Evolutionary conservation across 2,113 vertebrate genomes (phyloP), one percentile per base, ranked within the genome.

Genomic region (Pterocles gutturalis): DNA sequence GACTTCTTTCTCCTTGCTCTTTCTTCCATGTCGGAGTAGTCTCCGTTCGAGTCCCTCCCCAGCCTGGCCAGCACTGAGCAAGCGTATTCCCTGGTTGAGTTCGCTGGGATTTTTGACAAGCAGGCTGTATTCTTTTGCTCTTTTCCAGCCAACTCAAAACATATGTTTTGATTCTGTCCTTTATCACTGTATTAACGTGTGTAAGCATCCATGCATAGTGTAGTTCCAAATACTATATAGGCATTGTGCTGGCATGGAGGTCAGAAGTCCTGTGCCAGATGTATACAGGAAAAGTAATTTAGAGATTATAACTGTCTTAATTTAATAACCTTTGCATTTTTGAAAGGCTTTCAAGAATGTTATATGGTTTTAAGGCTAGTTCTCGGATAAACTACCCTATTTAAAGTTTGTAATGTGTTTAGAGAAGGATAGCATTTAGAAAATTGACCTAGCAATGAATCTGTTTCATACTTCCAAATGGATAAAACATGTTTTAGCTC

Each of bases 381-480:
- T 90, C 43, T 93, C 1, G 0, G n/a, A 64, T 78, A 79, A 97
- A 76, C 48, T 72, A 77, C 48, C 2, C 0, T 58, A 75, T 38
- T 78, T 65, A 36, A 93, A 89, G 53, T 94, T 89, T 86, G 38
- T 87, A 93, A 94, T 94, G 48, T 73, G 33, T 91, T 94, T 97
- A 93, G 54, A 88, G 64, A 87, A 88, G 53, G 22, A 88, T 28
- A 84, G 38, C 54, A 58, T 73, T 72, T 90, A 94, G 87, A 91
- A 89, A 93, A 96, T 87, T 87, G 87, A 65, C 57, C 80, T 67
- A 82, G 34, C 51, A 83, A 62, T 85, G 61, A 70, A 72, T 87
- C 58, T 77, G 51, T 66, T 96, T 93, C 75, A 13, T 79, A 93
- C 86, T 90, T 93, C 83, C 58, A 91, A 93, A 89, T 53, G 80